Conservation (phyloP, 2,113 vertebrate genomes). For the Indri indri region DNA sequence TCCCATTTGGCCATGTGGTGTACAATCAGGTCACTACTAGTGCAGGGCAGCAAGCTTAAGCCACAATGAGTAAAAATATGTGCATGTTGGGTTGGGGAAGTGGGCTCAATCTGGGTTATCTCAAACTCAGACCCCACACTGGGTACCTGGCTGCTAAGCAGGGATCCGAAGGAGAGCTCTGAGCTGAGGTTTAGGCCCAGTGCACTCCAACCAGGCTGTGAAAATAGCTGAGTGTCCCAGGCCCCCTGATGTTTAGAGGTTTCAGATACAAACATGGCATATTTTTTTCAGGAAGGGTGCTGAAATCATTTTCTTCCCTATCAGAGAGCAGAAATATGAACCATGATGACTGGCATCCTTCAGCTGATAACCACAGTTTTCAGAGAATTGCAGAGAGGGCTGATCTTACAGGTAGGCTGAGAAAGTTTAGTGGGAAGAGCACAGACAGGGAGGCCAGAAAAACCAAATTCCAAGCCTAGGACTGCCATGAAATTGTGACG, state of each 20-base stretch:
- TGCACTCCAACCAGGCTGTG: conserved; percentile 74
- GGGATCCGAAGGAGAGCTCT: conserved; percentile 53
- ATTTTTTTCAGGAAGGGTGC: conserved; percentile 57
- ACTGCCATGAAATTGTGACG: not conserved
- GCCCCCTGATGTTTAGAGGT: conserved; percentile 74
- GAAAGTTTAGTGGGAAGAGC: not conserved
- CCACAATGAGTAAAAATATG: conserved; percentile 73
- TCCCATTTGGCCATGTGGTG: conserved; percentile 64
- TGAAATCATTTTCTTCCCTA: conserved; percentile 80
- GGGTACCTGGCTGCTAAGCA: conserved; percentile 71
- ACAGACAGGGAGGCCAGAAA: not conserved
- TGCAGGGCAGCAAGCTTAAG: conserved; percentile 77
- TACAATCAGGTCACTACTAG: conserved; percentile 78
- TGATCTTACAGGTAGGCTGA: not conserved
- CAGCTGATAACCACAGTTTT: not conserved
- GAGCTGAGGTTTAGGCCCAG: conserved; percentile 64
- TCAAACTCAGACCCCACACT: conserved; percentile 78
- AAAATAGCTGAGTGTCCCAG: conserved; percentile 71
- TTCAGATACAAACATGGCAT: conserved; percentile 75
- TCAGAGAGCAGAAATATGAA: conserved; percentile 73
- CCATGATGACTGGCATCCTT: not conserved
- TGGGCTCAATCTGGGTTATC: conserved; percentile 73
- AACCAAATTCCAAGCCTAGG: not conserved
- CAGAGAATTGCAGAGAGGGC: not conserved
- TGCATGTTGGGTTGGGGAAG: not conserved